These are phyloP conservation scores for Promerops cafer DNA, from an alignment of 2,113 vertebrate species.

Conservation along the genomic window DNA sequence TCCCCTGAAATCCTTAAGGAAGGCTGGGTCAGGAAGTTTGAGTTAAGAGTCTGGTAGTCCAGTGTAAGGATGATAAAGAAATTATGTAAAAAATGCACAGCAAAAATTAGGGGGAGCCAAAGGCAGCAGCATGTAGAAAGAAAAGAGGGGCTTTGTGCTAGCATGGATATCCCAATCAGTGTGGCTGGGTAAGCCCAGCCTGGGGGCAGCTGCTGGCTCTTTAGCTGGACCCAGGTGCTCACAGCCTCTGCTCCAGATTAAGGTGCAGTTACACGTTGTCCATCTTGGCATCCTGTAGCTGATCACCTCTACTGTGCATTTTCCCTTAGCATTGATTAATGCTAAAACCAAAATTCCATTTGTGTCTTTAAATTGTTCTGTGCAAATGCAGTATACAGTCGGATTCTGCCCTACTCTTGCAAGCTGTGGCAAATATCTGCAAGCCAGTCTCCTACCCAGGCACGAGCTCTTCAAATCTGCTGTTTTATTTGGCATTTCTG, in stretches of 20 bases:
- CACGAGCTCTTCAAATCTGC: background rate
- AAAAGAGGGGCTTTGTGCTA: background rate
- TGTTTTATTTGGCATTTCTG: background rate
- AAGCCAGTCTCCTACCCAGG: fast-evolving
- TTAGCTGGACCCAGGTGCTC: background rate
- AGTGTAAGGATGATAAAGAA: background rate
- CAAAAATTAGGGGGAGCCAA: background rate
- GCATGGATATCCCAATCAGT: fast-evolving
- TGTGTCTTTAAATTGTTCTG: background rate
- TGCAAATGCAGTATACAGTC: background rate
- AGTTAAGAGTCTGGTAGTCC: background rate
- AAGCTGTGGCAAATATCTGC: background rate
- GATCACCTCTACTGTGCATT: fast-evolving
- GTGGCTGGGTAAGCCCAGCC: background rate
- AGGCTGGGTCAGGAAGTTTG: background rate
- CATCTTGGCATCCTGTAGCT: background rate
- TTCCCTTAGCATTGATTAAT: background rate
- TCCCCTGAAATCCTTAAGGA: background rate
- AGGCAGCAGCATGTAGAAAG: fast-evolving
- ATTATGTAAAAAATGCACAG: background rate
- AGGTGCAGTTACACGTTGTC: fast-evolving
- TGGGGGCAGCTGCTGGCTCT: background rate
- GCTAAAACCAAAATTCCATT: background rate
- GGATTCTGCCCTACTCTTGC: background rate
- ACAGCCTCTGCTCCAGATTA: background rate